Evolutionary conservation across 2,888 invertebrate genomes (phyloP).

Genomic region (Brachynemurus nebulosus): DNA sequence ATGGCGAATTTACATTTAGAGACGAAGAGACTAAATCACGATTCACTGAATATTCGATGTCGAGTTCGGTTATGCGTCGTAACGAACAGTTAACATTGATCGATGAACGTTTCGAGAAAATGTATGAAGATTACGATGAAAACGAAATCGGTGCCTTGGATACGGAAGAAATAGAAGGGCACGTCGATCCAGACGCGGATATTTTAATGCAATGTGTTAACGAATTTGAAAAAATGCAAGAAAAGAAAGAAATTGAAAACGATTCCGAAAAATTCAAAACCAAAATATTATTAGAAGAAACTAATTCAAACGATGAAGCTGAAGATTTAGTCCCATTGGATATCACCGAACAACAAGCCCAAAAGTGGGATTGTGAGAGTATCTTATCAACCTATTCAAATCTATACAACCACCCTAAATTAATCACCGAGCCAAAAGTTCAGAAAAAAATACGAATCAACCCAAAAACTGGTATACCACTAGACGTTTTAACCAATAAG

Average conservation of each 20-base stretch:
- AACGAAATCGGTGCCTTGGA: constrained; percentile 82
- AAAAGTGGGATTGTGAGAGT: constrained; percentile 85
- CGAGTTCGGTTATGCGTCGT: constrained; percentile 75
- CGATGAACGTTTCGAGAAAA: constrained; percentile 80
- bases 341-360: constrained; percentile 45
- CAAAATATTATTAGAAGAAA: constrained; percentile 14
- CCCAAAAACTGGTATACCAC: constrained; percentile 59
- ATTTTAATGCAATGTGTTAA: constrained; percentile 57
- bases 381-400: constrained; percentile 83
- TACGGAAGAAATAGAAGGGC: constrained; percentile 78
- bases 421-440: constrained; percentile 63
- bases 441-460: constrained; percentile 52
- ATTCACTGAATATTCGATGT: constrained; percentile 89
- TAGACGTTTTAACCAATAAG: constrained; percentile 42
- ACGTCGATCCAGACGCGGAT: constrained; percentile 51
- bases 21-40: constrained; percentile 73
- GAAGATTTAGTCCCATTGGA: constrained; percentile 44
- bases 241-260: constrained; percentile 40
- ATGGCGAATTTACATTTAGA: constrained; percentile 32
- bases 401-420: constrained; percentile 81
- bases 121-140: constrained; percentile 76
- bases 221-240: constrained; percentile 53
- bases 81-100: constrained; percentile 69
- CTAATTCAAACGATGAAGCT: constrained; percentile 31
- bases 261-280: constrained; percentile 22